A percentile compares a stretch with the other conserved stretches of the same genome.
Conservation (phyloP, 2,113 vertebrate species). For the Motacilla tschutschensis region DNA sequence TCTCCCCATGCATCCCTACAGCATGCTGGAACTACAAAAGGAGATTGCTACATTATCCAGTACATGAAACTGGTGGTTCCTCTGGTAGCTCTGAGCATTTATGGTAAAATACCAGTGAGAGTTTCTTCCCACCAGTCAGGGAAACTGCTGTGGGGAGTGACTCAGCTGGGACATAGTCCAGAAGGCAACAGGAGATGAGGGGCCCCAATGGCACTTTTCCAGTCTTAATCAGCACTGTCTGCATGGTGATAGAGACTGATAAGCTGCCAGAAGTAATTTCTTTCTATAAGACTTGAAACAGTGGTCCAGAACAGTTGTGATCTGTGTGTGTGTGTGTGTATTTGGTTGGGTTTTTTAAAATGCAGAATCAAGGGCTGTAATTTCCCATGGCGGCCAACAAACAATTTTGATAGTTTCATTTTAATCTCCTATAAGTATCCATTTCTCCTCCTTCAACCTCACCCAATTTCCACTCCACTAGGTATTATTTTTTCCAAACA, state of each 20-base stretch:
- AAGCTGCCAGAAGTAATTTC: slow-evolving; percentile 16
- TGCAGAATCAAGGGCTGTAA: slow-evolving; percentile 2
- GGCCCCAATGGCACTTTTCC: slow-evolving; percentile 27
- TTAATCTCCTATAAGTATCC: slow-evolving; percentile 17
- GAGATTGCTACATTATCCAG: background rate
- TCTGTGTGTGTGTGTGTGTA: background rate
- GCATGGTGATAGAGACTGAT: slow-evolving; percentile 1
- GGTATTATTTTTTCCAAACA: background rate
- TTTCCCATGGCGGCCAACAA: slow-evolving; percentile 1
- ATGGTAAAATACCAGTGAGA: background rate
- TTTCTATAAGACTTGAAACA: slow-evolving; percentile 27
- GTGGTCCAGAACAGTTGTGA: slow-evolving; percentile 13
- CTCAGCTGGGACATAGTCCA: slow-evolving; percentile 30
- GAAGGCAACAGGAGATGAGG: slow-evolving; percentile 49
- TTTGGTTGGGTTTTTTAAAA: background rate
- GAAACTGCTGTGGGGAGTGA: slow-evolving; percentile 34
- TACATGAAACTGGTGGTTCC: background rate
- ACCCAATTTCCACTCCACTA: background rate
- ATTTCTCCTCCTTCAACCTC: slow-evolving; percentile 6
- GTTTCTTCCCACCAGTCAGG: slow-evolving; percentile 7
- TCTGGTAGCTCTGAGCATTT: background rate
- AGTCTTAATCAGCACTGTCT: slow-evolving; percentile 46
- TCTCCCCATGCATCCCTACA: background rate
- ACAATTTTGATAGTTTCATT: slow-evolving; percentile 18
- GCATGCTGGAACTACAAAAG: background rate